Percentiles rank a stretch among this genome's conserved stretches.
phyloP scores from a whole-genome alignment of 2,797 vertebrate genomes.

The Syndactyla subalaris region DNA sequence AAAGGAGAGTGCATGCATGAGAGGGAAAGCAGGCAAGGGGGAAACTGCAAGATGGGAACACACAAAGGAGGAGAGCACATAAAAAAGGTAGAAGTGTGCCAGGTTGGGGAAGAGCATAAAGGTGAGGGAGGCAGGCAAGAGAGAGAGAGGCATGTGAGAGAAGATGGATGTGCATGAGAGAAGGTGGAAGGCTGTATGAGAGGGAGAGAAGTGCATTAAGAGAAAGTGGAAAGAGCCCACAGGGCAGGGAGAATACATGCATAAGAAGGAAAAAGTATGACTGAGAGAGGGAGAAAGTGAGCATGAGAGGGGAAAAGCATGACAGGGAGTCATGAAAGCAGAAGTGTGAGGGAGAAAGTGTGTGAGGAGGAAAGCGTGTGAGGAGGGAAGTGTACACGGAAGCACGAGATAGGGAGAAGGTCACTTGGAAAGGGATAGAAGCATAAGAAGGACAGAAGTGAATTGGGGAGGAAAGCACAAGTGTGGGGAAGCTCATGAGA shows the following conservation, averaged over 20 bases:
- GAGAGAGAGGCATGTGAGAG: neutral
- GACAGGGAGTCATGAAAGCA: neutral
- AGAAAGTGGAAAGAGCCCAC: neutral
- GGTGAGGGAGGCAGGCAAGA: neutral
- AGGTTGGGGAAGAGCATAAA: neutral
- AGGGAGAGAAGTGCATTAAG: neutral
- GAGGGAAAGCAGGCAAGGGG: neutral
- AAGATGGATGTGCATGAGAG: neutral
- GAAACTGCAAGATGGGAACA: neutral
- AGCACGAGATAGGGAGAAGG: fast-evolving
- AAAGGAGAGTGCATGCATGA: neutral
- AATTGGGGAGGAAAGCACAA: fast-evolving
- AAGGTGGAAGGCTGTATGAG: neutral
- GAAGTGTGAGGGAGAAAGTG: neutral
- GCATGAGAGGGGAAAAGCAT: neutral
- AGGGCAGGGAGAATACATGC: neutral
- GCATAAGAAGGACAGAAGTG: neutral
- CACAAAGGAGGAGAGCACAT: neutral
- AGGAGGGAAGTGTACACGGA: neutral
- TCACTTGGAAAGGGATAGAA: neutral
- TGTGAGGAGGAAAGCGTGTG: fast-evolving
- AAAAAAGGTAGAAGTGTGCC: neutral
- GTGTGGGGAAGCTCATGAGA: neutral
- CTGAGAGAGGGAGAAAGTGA: neutral
- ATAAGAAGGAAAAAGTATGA: neutral